A percentile compares a stretch with the other conserved stretches of the same genome.
These are phyloP conservation scores for Eueides isabella DNA, from an alignment of 1,140 invertebrate genomes.

Conservation along the genomic window DNA sequence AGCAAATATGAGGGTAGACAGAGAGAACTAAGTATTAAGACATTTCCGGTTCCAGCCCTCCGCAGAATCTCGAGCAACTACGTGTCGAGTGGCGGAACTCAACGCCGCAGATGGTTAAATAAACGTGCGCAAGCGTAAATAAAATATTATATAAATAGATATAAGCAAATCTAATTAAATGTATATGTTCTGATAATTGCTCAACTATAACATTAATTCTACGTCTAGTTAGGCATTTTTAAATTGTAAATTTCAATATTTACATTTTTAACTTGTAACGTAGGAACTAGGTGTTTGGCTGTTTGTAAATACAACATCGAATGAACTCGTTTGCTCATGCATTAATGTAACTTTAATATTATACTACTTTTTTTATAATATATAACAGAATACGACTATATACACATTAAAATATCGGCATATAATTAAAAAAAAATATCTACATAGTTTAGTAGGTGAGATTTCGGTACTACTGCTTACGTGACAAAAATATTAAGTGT, in stretches of 20 bases:
- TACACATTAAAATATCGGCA: background rate
- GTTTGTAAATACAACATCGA: constrained; percentile 1
- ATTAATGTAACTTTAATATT: background rate
- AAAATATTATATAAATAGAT: background rate
- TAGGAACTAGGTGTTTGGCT: constrained; percentile 1
- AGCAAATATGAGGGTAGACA: no score
- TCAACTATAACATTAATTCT: constrained; percentile 11
- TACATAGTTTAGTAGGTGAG: constrained; percentile 6
- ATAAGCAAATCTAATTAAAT: constrained; percentile 14
- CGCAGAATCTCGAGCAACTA: no score
- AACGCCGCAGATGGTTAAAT: no score
- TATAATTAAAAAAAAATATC: background rate
- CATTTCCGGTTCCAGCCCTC: no score
- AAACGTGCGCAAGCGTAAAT: no score
- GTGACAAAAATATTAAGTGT: background rate
- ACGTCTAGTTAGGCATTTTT: background rate
- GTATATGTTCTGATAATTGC: constrained; percentile 18
- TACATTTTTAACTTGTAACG: background rate
- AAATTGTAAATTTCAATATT: constrained; percentile 10
- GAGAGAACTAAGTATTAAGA: no score
- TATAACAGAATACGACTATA: background rate
- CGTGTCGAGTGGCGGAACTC: no score
- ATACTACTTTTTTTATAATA: background rate
- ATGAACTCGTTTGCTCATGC: background rate
- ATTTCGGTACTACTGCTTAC: constrained; percentile 5